Evolutionary conservation across 1,140 invertebrate genomes (phyloP).

Genomic region (Stenopsyche tienmushanensis): DNA sequence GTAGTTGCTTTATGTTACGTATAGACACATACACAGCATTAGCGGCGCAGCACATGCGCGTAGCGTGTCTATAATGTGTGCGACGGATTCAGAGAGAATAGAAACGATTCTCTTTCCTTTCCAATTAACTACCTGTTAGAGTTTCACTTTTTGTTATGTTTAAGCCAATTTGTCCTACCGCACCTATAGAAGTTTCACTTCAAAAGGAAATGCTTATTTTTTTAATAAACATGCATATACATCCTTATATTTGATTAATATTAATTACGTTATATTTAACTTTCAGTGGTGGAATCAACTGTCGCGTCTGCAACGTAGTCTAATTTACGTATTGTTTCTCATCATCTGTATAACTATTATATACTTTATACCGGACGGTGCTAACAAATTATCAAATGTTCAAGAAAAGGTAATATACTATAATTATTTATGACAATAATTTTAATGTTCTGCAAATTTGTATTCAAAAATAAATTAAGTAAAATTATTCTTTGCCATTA

Average conservation of each 20-base stretch:
- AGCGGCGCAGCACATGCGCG: background rate
- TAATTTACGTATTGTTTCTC: constrained; percentile 61
- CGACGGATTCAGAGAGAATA: background rate
- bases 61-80: background rate
- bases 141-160: background rate
- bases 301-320: constrained; percentile 77
- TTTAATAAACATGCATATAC: background rate
- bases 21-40: no score
- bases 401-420: background rate
- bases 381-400: background rate
- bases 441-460: background rate
- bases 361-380: constrained; percentile 25
- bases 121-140: background rate
- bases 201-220: background rate
- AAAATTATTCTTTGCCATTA: background rate
- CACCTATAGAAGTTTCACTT: background rate
- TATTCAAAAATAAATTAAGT: background rate
- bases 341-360: constrained; percentile 28
- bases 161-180: background rate
- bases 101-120: background rate
- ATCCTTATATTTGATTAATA: background rate
- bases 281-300: constrained; percentile 80
- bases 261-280: constrained; percentile 29
- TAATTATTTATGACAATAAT: background rate
- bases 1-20: no score